phyloP scores from a whole-genome alignment of 2,888 invertebrate genomes.

The Lepidochitona cinerea region DNA sequence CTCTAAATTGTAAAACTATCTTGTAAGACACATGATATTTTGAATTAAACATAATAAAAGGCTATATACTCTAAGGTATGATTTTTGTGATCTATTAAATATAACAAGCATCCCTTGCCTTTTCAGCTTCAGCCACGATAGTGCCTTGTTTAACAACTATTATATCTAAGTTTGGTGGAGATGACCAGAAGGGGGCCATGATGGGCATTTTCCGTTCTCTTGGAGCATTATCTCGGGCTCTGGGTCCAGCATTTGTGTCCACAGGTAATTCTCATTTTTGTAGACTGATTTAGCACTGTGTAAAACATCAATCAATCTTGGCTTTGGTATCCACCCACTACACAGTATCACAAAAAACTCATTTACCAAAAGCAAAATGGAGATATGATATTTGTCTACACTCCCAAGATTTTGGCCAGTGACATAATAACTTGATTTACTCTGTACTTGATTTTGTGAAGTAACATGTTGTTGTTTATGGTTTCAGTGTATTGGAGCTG shows the following conservation, averaged over 20 bases:
- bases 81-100: too few species aligned
- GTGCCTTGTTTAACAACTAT: slow-evolving; percentile 96
- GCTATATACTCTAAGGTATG: too few species aligned
- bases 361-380: not conserved
- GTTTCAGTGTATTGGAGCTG: slow-evolving; percentile 90
- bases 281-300: not conserved
- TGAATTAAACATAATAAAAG: too few species aligned
- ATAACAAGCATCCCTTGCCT: too few species aligned
- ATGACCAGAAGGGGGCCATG: slow-evolving; percentile 89
- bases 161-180: slow-evolving; percentile 84
- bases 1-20: too few species aligned
- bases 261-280: slow-evolving; percentile 74
- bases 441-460: not conserved
- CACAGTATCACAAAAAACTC: not conserved
- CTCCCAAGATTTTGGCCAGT: too few species aligned
- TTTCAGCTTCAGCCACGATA: slow-evolving; percentile 79
- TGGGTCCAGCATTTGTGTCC: slow-evolving; percentile 91
- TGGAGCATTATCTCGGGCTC: slow-evolving; percentile 92
- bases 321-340: not conserved
- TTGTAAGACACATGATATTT: too few species aligned
- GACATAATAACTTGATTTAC: too few species aligned
- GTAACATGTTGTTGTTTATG: slow-evolving; percentile 18
- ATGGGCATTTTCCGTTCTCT: slow-evolving; percentile 95
- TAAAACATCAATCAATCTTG: not conserved
- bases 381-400: too few species aligned